These are phyloP conservation scores for Tribolium castaneum DNA, from an alignment of 1,140 invertebrate species.

Conservation along the genomic window DNA sequence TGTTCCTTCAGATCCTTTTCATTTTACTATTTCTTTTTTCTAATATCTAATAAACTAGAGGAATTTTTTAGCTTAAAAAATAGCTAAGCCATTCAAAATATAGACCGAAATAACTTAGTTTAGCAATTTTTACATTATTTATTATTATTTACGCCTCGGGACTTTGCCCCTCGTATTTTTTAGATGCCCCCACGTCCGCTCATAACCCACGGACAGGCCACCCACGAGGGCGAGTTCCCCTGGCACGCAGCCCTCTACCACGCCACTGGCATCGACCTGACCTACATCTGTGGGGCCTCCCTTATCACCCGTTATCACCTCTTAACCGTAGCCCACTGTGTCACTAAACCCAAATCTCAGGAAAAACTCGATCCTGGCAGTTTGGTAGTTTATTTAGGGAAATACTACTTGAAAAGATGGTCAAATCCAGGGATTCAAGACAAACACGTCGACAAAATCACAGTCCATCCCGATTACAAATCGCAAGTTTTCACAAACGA, in stretches of 20 bases:
- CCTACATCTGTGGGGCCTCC: slow-evolving; percentile 82
- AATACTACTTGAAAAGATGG: slow-evolving; percentile 61
- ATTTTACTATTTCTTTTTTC: too few relatives aligned
- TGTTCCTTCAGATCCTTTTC: too few relatives aligned
- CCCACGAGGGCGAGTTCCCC: slow-evolving; percentile 59
- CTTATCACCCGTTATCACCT: slow-evolving; percentile 79
- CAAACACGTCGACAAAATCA: slow-evolving; percentile 65
- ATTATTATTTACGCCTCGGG: too few relatives aligned
- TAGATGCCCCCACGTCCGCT: slow-evolving; percentile 57
- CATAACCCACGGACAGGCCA: slow-evolving; percentile 60
- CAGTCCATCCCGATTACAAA: slow-evolving; percentile 71
- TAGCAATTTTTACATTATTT: too few relatives aligned
- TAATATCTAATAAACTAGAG: too few relatives aligned
- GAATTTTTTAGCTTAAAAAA: too few relatives aligned
- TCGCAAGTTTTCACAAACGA: slow-evolving; percentile 71
- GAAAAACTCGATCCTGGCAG: slow-evolving; percentile 53
- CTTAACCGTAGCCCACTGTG: slow-evolving; percentile 87
- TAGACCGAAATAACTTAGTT: too few relatives aligned
- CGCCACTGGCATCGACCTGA: slow-evolving; percentile 57
- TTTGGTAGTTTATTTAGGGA: slow-evolving; percentile 60
- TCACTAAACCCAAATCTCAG: slow-evolving; percentile 63
- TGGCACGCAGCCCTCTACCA: slow-evolving; percentile 61
- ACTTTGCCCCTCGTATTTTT: too few relatives aligned
- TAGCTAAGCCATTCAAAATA: too few relatives aligned
- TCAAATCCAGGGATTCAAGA: slow-evolving; percentile 60